A percentile compares a stretch with the other conserved stretches of the same genome.
These are phyloP conservation scores for Polypedilum pembai DNA, from an alignment of 1,140 invertebrate species.

Conservation along the genomic window DNA sequence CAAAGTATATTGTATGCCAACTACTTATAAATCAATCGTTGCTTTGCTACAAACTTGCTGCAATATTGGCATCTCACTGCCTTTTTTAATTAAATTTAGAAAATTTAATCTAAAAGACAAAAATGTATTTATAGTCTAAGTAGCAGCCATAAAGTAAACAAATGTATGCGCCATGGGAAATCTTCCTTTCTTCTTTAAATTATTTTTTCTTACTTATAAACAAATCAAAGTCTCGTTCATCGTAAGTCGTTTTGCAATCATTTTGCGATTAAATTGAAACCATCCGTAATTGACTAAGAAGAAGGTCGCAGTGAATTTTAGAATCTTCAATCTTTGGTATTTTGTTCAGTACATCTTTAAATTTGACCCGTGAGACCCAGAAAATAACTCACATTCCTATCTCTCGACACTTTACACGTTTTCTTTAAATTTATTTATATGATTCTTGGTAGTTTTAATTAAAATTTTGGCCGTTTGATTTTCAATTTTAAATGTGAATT, in stretches of 20 bases:
- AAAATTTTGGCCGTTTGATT: background rate
- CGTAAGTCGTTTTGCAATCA: background rate
- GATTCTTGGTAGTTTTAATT: background rate
- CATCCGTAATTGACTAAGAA: background rate
- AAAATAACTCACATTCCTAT: conserved; percentile 8
- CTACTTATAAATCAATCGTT: too few relatives aligned
- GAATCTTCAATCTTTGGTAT: background rate
- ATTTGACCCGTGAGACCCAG: background rate
- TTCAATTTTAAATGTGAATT: too few relatives aligned
- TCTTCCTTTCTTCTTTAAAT: background rate
- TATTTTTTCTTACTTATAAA: background rate
- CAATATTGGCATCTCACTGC: too few relatives aligned
- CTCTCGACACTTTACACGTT: background rate
- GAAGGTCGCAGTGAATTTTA: too few relatives aligned
- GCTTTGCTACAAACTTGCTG: too few relatives aligned
- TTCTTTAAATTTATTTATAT: background rate
- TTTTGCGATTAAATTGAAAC: background rate
- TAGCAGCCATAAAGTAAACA: conserved; percentile 10
- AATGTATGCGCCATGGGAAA: background rate
- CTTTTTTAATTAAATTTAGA: too few relatives aligned
- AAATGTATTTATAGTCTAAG: background rate
- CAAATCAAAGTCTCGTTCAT: background rate
- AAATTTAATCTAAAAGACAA: background rate
- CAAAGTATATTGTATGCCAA: background rate
- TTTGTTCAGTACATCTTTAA: background rate